These are phyloP conservation scores for Ommatoiulus sabulosus DNA, from an alignment of 2,888 invertebrate genomes.

Conservation along the genomic window DNA sequence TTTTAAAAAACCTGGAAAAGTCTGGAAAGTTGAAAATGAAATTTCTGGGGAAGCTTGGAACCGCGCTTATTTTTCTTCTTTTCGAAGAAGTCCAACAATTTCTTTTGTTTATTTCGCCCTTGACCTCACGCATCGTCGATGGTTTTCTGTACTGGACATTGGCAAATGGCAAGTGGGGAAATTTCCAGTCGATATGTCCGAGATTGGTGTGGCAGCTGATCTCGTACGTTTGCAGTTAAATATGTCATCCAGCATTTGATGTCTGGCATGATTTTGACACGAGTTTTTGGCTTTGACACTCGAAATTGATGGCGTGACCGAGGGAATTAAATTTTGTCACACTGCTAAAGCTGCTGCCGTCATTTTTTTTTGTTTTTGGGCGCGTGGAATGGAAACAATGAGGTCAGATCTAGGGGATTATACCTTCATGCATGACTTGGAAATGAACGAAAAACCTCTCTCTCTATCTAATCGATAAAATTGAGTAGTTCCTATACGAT, in stretches of 20 bases:
- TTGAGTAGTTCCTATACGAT: background rate
- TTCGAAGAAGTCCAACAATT: too few relatives aligned
- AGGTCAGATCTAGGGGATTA: background rate
- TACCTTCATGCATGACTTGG: background rate
- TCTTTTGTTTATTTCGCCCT: too few relatives aligned
- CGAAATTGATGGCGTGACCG: slow-evolving; percentile 55
- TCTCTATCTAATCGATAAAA: background rate
- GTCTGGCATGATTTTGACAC: slow-evolving; percentile 50
- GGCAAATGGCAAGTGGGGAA: background rate
- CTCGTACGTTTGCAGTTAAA: background rate
- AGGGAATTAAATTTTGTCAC: slow-evolving; percentile 55
- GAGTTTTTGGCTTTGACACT: slow-evolving; percentile 52
- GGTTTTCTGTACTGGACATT: background rate
- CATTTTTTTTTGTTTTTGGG: background rate
- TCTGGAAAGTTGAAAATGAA: too few relatives aligned
- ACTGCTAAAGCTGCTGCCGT: background rate
- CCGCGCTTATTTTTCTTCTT: too few relatives aligned
- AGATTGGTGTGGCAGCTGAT: too few relatives aligned
- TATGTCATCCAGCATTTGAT: slow-evolving; percentile 51
- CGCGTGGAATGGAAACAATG: background rate
- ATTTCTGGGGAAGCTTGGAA: too few relatives aligned
- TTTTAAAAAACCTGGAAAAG: too few relatives aligned
- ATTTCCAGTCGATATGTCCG: background rate
- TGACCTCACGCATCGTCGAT: too few relatives aligned
- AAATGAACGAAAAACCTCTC: background rate